These are phyloP conservation scores for Sebastolobus altivelis DNA, from an alignment of 2,797 vertebrate genomes.

Conservation along the genomic window DNA sequence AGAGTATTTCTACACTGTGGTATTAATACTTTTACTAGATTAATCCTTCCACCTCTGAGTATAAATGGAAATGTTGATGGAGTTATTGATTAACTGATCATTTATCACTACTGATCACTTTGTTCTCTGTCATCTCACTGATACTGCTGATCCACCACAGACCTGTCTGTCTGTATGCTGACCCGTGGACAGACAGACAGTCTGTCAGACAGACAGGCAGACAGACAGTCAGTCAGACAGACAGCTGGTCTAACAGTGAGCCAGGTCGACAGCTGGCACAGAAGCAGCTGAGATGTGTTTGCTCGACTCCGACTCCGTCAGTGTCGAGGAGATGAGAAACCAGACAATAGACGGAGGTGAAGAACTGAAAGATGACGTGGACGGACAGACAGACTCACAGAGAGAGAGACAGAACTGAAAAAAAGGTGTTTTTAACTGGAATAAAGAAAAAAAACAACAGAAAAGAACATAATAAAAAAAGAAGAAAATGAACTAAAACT, in stretches of 20 bases:
- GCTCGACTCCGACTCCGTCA: slow-evolving; percentile 41
- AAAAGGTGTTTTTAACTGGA: background rate
- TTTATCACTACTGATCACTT: background rate
- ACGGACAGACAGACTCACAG: slow-evolving; percentile 16
- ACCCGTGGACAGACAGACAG: background rate
- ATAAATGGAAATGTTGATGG: background rate
- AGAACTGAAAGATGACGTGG: slow-evolving; percentile 48
- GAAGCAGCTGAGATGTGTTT: slow-evolving; percentile 54
- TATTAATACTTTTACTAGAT: too few relatives aligned
- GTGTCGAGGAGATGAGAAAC: slow-evolving; percentile 47
- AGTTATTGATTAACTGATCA: too few relatives aligned
- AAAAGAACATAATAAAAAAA: background rate
- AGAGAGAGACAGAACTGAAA: background rate
- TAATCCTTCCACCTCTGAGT: background rate
- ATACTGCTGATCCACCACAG: background rate
- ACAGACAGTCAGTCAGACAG: background rate
- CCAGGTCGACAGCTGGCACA: slow-evolving; percentile 15
- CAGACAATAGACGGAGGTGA: slow-evolving; percentile 56
- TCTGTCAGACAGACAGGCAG: too few relatives aligned
- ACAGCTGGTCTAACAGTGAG: background rate
- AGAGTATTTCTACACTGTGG: background rate
- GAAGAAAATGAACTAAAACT: background rate
- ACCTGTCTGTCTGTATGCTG: too few relatives aligned
- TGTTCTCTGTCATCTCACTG: background rate
- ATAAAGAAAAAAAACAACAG: background rate